These are phyloP conservation scores for Melieria picta DNA, from an alignment of 2,888 invertebrate genomes.

Conservation along the genomic window DNA sequence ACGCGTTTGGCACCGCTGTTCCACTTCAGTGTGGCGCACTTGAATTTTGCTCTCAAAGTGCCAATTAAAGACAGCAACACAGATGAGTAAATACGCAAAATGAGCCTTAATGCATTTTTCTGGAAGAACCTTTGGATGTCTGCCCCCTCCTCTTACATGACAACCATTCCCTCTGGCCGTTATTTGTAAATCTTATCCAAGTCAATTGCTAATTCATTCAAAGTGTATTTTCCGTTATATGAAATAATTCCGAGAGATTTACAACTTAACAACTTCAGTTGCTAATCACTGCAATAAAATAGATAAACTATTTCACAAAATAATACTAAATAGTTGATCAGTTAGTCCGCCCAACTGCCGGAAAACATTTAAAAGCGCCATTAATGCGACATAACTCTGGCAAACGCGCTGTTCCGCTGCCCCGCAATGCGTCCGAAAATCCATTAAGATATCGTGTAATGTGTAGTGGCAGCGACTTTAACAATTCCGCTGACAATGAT, in stretches of 20 bases:
- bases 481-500: not conserved
- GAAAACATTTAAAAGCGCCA: conserved; percentile 27
- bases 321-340: no score
- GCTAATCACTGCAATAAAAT: conserved; percentile 35
- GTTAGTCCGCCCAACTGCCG: not conserved
- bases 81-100: not conserved
- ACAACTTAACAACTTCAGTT: conserved; percentile 28
- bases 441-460: conserved; percentile 22
- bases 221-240: conserved; percentile 13
- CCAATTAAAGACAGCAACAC: conserved; percentile 30
- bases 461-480: not conserved
- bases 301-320: conserved; percentile 24
- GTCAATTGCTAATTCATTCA: not conserved
- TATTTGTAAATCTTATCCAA: no score
- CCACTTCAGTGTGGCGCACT: conserved; percentile 19
- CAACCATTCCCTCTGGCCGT: not conserved
- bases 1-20: not conserved
- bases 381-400: no score
- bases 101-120: not conserved
- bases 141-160: not conserved
- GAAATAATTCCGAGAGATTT: conserved; percentile 25
- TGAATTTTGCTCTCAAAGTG: conserved; percentile 3
- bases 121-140: not conserved
- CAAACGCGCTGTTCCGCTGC: not conserved
- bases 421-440: conserved; percentile 19